Evolutionary conservation across 2,113 vertebrate species (phyloP), one percentile per base, ranked within the genome.

Genomic region (Patagioenas fasciata): DNA sequence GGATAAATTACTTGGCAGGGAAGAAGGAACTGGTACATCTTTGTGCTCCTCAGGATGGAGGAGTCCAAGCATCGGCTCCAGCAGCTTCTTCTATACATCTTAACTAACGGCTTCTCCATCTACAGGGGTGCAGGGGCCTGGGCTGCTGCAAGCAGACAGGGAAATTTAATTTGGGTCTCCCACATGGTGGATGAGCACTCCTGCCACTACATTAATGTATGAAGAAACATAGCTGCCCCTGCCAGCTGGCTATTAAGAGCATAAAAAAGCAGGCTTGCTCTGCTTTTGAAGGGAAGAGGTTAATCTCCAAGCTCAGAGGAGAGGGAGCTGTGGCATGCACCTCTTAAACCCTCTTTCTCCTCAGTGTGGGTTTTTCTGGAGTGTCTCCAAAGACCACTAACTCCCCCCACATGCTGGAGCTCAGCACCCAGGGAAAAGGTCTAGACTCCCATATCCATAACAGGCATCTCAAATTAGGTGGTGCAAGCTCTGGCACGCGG

Each of bases 381-480:
- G 48, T 34, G 40, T 13, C 34, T 85, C 80, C 69, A 85, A 89
- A 82, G 62, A 47, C 21, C 4, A 6, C 48, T 21, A 65, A 48
- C 42, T 78, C 18, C 32, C 20, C 19, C 32, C 3, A 3, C 2
- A 5, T 70, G 54, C 82, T 78, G 50, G 47, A 70, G 11, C 40
- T 72, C 54, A 73, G 73, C 84, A 94, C 40, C 62, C 84, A 93
- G 62, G 71, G 80, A 54, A 89, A 82, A 89, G 32, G 38, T 89
- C 66, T 79, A 61, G 74, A 75, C 74, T 89, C 40, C 17, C 1
- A 0, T 61, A 42, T 66, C 69, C 6, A 0, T 64, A 82, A 53
- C 87, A 91, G 84, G 78, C 66, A 72, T 79, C 62, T 87, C 62
- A 95, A 72, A 94, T 69, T 73, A 75, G 81, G 81, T 92, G 80